Percentiles rank a stretch among this genome's conserved stretches.
Evolutionary conservation across 2,888 invertebrate species (phyloP).

Genomic region (Ptilodon capucinus): DNA sequence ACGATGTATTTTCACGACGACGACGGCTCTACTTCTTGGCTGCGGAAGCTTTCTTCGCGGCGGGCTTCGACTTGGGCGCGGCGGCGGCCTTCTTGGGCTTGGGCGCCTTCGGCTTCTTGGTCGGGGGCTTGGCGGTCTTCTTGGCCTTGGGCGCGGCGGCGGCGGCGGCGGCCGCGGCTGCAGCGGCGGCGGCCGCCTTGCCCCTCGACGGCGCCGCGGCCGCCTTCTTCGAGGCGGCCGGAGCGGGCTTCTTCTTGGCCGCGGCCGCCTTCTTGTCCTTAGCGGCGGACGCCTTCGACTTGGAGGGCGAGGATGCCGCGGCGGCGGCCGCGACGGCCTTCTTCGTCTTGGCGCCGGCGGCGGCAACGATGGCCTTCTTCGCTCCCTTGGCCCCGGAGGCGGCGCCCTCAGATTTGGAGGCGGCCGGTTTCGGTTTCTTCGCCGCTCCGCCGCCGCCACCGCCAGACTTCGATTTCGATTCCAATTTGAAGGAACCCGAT

Average conservation of each 20-base stretch:
- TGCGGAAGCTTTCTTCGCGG: conserved; percentile 31
- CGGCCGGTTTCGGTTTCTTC: conserved; percentile 38
- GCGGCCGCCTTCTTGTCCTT: conserved; percentile 40
- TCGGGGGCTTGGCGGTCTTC: conserved; percentile 42
- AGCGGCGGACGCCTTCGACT: conserved; percentile 21
- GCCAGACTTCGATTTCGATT: conserved; percentile 42
- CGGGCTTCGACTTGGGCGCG: conserved; percentile 31
- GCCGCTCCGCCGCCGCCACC: conserved; percentile 16
- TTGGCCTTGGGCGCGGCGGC: conserved; percentile 39
- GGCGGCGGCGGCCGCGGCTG: not conserved
- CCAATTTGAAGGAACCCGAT: conserved; percentile 68
- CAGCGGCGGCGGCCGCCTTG: conserved; percentile 10
- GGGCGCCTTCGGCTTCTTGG: conserved; percentile 60
- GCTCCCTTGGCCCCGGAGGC: conserved; percentile 32
- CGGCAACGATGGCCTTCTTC: conserved; percentile 22
- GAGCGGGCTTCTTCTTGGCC: conserved; percentile 36
- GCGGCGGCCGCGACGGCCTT: conserved; percentile 47
- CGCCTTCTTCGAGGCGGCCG: conserved; percentile 36
- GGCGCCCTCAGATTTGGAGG: conserved; percentile 22
- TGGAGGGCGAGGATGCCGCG: conserved; percentile 23
- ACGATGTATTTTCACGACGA: not conserved
- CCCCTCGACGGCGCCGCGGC: conserved; percentile 30
- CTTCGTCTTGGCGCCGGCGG: conserved; percentile 62
- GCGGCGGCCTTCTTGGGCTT: conserved; percentile 53
- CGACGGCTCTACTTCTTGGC: conserved; percentile 22